These are phyloP conservation scores for Sycophila sp. DNA, from an alignment of 1,140 invertebrate species.

Conservation along the genomic window DNA sequence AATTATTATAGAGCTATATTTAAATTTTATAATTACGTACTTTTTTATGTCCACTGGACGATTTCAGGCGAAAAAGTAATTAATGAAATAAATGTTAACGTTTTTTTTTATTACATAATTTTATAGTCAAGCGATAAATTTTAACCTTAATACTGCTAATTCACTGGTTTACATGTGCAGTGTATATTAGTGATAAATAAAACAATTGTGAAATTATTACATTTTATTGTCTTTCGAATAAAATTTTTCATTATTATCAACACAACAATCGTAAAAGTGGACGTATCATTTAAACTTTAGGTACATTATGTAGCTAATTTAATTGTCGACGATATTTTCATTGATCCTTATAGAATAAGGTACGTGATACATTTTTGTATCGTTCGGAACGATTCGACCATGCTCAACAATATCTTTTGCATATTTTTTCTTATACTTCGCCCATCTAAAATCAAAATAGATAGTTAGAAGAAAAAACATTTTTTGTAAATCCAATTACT, in stretches of 20 bases:
- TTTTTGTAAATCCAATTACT: too few relatives aligned
- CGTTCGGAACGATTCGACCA: conserved; percentile 61
- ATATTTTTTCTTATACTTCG: conserved; percentile 65
- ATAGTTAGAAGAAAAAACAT: neutral
- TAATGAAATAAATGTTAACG: too few relatives aligned
- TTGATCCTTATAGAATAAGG: conserved; percentile 72
- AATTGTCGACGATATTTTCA: conserved; percentile 51
- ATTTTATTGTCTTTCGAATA: neutral
- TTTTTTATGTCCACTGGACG: too few relatives aligned
- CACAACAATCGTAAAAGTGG: neutral
- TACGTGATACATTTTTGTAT: conserved; percentile 70
- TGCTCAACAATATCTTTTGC: conserved; percentile 63
- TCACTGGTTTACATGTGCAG: too few relatives aligned
- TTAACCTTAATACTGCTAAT: too few relatives aligned
- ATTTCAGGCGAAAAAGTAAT: too few relatives aligned
- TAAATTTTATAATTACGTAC: too few relatives aligned
- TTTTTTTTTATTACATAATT: too few relatives aligned
- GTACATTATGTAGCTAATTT: neutral
- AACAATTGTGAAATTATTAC: neutral
- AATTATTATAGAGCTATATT: too few relatives aligned
- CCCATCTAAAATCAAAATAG: conserved; percentile 59
- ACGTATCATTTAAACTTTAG: too few relatives aligned
- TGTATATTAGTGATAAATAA: too few relatives aligned
- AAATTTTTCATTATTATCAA: neutral
- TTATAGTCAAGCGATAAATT: too few relatives aligned